Base-by-base conservation (phyloP, 2,113 vertebrate genomes). In the Trematocara stigmaticum region DNA sequence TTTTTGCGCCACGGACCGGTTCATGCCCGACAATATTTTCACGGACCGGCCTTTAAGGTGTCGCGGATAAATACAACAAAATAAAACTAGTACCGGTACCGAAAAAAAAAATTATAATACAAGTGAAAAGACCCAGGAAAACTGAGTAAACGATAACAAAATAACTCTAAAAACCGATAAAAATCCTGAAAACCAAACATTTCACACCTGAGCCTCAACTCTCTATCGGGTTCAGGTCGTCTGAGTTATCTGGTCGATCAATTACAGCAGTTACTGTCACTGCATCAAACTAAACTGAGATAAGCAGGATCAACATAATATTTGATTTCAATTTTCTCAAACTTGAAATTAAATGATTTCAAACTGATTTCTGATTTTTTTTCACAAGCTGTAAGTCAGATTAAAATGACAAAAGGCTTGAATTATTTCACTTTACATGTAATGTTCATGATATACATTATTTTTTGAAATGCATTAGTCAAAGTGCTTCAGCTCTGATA, bases 201-300 rank as follows among this genome's bases (percentile, higher is more conserved):
- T 23, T 23, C 23, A 23, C 23, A 23, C 23, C 23, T 23, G 23
- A 23, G 23, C 23, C 23, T 23, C 23, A 23, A 23, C 23, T 23
- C 23, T 23, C 23, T 23, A 23, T 26, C 7, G 0, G 20, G 0
- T 0, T 71, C 7, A 71, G 64, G 38, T 9, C 12, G 5, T 0
- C 3, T 2, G 66, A 26, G 12, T 71, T 26, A 15, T 45, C 7
- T 71, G 40, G 13, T 26, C 66, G 26, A 1, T 15, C 12, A 10
- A 26, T 18, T 3, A 40, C 61, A 26, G 38, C 12, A 16, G 20
- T 26, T 6, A 69, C 6, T 0, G 34, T 38, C 59, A n/a, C 16
- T 2, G 61, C 18, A 13, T 38, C 34, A 38, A 66, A 35, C 34
- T 66, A 66, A 38, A 66, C 34, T 66, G 10, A 66, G 61, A 66